A percentile compares a stretch with the other conserved stretches of the same genome.
These are phyloP conservation scores for Acanthopagrus latus DNA, from an alignment of 2,797 vertebrate species.

Conservation along the genomic window DNA sequence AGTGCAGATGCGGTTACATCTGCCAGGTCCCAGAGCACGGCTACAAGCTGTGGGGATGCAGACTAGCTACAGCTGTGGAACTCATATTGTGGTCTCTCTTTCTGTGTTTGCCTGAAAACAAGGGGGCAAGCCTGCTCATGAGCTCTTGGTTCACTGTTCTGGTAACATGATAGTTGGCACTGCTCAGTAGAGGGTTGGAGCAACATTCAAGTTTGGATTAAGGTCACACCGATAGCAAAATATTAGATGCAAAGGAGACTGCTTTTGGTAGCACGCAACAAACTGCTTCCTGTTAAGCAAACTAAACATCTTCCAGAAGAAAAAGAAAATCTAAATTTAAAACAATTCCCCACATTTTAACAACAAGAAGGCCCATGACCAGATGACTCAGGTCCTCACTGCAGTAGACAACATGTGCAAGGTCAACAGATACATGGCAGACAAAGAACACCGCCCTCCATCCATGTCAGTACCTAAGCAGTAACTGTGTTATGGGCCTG, in stretches of 20 bases:
- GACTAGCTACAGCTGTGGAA: slow-evolving; percentile 21
- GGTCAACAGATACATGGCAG: too few species aligned
- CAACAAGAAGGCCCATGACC: too few species aligned
- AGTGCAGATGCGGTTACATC: slow-evolving; percentile 33
- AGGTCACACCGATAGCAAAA: not conserved
- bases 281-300: too few species aligned
- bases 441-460: too few species aligned
- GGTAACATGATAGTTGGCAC: not conserved
- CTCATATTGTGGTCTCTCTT: not conserved
- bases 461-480: too few species aligned
- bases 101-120: slow-evolving; percentile 16
- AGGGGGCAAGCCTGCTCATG: not conserved
- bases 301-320: too few species aligned
- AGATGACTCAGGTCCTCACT: too few species aligned
- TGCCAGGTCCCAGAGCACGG: slow-evolving; percentile 10
- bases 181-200: not conserved
- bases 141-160: not conserved
- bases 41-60: slow-evolving; percentile 14
- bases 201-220: not conserved
- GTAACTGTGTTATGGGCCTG: too few species aligned
- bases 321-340: too few species aligned
- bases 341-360: too few species aligned
- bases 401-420: too few species aligned
- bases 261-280: not conserved
- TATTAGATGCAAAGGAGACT: not conserved